Evolutionary conservation across 1,140 invertebrate genomes (phyloP).

Genomic region (Schlechtendalia chinensis): DNA sequence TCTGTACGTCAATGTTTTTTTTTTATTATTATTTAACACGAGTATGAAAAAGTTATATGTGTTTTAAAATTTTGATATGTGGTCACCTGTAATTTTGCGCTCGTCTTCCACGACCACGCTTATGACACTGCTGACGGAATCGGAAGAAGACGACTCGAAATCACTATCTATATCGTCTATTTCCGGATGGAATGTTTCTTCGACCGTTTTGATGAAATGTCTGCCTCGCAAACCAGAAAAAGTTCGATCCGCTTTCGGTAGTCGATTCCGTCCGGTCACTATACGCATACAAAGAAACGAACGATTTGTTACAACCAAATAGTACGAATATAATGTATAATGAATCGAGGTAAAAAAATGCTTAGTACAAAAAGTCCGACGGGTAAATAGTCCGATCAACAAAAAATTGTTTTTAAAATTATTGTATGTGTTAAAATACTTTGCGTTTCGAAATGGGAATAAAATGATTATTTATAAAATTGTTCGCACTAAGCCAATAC

Average conservation of each 20-base stretch:
- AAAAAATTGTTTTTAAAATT: too few species aligned
- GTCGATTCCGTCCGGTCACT: conserved; percentile 23
- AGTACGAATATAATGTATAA: too few species aligned
- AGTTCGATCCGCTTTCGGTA: conserved; percentile 39
- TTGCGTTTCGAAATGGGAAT: too few species aligned
- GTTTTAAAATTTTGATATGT: not conserved
- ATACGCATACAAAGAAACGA: not conserved
- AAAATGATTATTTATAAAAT: too few species aligned
- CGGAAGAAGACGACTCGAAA: conserved; percentile 80
- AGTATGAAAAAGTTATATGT: too few species aligned
- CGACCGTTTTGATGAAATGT: conserved; percentile 55
- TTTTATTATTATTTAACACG: too few species aligned
- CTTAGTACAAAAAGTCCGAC: too few species aligned
- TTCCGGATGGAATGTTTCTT: conserved; percentile 83
- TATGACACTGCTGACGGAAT: conserved; percentile 81
- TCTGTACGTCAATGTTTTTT: not conserved
- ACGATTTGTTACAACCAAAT: not conserved
- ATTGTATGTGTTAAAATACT: too few species aligned
- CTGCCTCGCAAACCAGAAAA: conserved; percentile 43
- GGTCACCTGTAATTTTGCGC: conserved; percentile 19
- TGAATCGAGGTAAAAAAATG: too few species aligned
- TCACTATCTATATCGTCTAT: conserved; percentile 87
- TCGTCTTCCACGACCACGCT: conserved; percentile 59
- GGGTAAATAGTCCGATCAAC: too few species aligned
- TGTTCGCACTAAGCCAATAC: too few species aligned